phyloP scores from a whole-genome alignment of 2,888 invertebrate genomes.

The Nebria salina region DNA sequence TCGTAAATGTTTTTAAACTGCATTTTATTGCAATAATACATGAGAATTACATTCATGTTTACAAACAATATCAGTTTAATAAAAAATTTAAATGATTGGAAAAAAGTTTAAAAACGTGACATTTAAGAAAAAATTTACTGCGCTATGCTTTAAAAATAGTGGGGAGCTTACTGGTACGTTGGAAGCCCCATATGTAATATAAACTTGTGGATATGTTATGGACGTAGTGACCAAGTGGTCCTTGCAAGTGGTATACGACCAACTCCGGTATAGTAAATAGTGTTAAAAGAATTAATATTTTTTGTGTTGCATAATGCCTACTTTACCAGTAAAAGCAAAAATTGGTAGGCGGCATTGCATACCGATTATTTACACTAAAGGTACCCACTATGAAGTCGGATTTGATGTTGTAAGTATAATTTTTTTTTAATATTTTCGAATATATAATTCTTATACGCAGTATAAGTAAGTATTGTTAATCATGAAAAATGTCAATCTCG shows the following conservation, averaged over 20 bases:
- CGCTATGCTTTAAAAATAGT: neutral
- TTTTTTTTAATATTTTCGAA: neutral
- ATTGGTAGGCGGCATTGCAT: constrained; percentile 71
- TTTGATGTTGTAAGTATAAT: constrained; percentile 79
- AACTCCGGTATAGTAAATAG: neutral
- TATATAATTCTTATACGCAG: too few relatives aligned
- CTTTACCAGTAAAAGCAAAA: constrained; percentile 57
- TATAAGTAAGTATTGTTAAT: too few relatives aligned
- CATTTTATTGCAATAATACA: neutral
- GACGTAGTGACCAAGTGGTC: neutral
- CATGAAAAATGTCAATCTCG: too few relatives aligned
- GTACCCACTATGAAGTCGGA: constrained; percentile 87
- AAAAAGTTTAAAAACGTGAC: neutral
- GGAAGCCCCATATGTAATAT: neutral
- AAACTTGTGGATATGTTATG: neutral
- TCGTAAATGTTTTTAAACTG: neutral
- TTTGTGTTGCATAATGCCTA: constrained; percentile 13
- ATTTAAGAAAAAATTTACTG: neutral
- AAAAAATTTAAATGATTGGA: too few relatives aligned
- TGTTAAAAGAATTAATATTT: neutral
- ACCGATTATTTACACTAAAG: constrained; percentile 80
- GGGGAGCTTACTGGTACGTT: neutral
- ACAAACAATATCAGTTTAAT: too few relatives aligned
- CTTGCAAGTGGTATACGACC: neutral
- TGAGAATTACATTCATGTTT: neutral